Base-by-base conservation (phyloP, 2,113 vertebrate species). In the Aptenodytes patagonicus region DNA sequence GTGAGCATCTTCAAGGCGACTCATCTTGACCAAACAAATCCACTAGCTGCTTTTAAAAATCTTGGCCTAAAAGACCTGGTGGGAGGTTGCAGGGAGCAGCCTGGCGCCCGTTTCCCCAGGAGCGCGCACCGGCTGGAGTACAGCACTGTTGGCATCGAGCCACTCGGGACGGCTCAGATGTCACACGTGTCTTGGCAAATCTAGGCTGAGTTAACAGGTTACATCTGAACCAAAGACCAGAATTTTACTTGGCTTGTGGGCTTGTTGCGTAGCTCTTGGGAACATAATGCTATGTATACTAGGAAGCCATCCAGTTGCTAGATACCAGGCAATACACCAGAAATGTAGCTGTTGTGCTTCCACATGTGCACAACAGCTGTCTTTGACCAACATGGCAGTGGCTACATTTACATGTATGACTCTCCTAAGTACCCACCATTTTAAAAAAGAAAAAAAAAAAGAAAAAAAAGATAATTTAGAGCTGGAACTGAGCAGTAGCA, bases 111-210 rank as follows among this genome's bases (percentile, higher is more conserved):
- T 25, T 44, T 19, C 31, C n/a, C 25, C 26, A 3, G 14, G 46
- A 36, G 47, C 6, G 0, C 1, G 0, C 9, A 17, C 17, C 0
- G 4, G 87, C 66, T 26, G 16, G 29, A n/a, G 44, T 7, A 21
- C 0, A 2, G 91, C 44, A 7, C 29, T 11, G 44, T 42, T 5
- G 28, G 79, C 44, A 13, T 6, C 0, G 1, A 20, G 54, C 31
- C 38, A 24, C 31, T 0, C 24, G 1, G 44, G 44, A 7, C 0
- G 0, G 36, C 57, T 57, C 17, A 28, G 78, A 9, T 2, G 1
- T 38, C 61, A 26, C 34, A 9, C 10, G 0, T 71, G 66, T 42
- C 69, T 42, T 83, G 71, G 76, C 62, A 75, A 49, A 68, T 5
- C 13, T 13, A 11, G 20, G 40, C 71, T 28, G 22, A 69, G 52